phyloP scores from a whole-genome alignment of 2,797 vertebrate genomes.

The Carapus acus region DNA sequence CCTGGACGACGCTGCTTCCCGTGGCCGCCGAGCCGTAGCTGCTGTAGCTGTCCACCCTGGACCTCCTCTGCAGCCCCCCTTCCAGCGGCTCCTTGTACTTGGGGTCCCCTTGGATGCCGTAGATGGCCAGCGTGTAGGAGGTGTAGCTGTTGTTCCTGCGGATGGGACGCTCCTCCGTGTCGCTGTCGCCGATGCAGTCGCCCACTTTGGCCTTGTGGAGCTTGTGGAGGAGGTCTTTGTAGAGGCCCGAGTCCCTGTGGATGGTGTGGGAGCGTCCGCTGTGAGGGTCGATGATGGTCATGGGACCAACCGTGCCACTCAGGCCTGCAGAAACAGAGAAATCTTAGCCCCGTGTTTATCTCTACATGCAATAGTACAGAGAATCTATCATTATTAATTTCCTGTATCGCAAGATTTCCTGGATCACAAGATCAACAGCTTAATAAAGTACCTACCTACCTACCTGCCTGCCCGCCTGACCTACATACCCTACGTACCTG shows the following conservation, averaged over 20 bases:
- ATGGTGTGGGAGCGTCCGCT: constrained; percentile 85
- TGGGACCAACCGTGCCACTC: constrained; percentile 56
- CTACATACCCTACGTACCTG: no score
- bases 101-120: constrained; percentile 86
- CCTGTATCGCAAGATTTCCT: no score
- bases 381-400: no score
- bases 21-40: constrained; percentile 85
- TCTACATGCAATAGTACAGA: no score
- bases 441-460: no score
- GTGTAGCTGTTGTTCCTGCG: constrained; percentile 96
- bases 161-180: constrained; percentile 83
- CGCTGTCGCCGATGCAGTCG: constrained; percentile 92
- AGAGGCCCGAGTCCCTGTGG: constrained; percentile 92
- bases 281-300: constrained; percentile 67
- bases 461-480: no score
- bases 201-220: constrained; percentile 90
- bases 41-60: constrained; percentile 86
- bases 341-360: not conserved
- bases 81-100: constrained; percentile 72
- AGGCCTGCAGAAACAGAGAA: constrained; percentile 46
- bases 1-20: constrained; percentile 55
- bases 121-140: constrained; percentile 94
- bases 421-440: no score
- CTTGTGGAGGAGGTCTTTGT: constrained; percentile 93
- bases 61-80: constrained; percentile 75